Evolutionary conservation across 2,797 vertebrate species (phyloP).

Genomic region (Micrastur ruficollis): DNA sequence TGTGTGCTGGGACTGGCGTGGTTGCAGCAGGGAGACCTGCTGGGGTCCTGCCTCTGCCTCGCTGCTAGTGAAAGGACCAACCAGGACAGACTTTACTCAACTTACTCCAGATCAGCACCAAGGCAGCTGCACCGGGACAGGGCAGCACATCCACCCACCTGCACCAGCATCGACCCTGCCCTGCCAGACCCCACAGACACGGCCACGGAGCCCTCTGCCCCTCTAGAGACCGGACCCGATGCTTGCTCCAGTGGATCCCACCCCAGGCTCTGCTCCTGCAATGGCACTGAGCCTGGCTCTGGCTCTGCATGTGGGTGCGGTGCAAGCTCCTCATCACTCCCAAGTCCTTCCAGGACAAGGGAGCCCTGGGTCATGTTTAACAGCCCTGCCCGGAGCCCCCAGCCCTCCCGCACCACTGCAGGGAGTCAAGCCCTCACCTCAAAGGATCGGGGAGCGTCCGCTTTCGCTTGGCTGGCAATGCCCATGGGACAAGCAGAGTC

Average conservation of each 20-base stretch:
- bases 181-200: not conserved
- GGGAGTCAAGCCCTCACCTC: not conserved
- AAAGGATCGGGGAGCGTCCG: not conserved
- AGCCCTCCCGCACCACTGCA: rapidly evolving
- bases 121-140: not conserved
- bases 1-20: rapidly evolving
- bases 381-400: not conserved
- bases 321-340: not conserved
- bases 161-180: not conserved
- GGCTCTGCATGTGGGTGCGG: not conserved
- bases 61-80: no score
- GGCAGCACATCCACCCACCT: not conserved
- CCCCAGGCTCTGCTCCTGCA: not conserved
- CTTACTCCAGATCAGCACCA: not conserved
- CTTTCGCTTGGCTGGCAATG: not conserved
- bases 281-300: rapidly evolving
- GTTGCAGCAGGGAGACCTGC: not conserved
- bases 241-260: not conserved
- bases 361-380: not conserved
- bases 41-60: not conserved
- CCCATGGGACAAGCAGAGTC: not conserved
- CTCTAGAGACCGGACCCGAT: rapidly evolving
- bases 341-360: rapidly evolving
- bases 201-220: rapidly evolving
- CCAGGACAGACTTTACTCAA: not conserved